Evolutionary conservation across 2,888 invertebrate species (phyloP).

Genomic region (Ochropleura plecta): DNA sequence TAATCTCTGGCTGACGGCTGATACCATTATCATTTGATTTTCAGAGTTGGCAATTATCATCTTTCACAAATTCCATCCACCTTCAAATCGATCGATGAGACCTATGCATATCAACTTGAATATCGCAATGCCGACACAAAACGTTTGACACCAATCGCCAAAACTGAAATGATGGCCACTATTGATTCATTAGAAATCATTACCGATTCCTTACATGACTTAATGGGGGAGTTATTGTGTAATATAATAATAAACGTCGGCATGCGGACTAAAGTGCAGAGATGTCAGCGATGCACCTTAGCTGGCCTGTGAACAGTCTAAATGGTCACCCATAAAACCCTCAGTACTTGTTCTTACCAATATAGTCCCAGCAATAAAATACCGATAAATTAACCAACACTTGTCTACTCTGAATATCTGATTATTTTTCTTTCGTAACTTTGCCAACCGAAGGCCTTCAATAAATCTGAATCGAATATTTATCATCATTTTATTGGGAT

Average conservation of each 20-base stretch:
- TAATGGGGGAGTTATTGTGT: conserved; percentile 55
- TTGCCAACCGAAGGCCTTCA: conserved; percentile 61
- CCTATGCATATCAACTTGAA: background rate
- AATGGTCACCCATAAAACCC: conserved; percentile 19
- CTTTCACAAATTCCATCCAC: background rate
- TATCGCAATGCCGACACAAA: conserved; percentile 40
- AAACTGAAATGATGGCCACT: conserved; percentile 51
- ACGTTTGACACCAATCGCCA: conserved; percentile 65
- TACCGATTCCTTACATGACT: conserved; percentile 48
- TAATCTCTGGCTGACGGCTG: background rate
- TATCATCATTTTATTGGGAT: conserved; percentile 28
- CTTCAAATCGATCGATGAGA: background rate
- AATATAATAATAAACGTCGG: conserved; percentile 37
- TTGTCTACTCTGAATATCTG: conserved; percentile 75
- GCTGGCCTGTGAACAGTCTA: conserved; percentile 4
- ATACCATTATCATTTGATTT: background rate
- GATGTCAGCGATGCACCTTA: conserved; percentile 52
- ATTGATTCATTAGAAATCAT: conserved; percentile 55
- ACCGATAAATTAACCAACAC: conserved; percentile 75
- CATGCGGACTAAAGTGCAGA: conserved; percentile 49
- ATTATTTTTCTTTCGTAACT: conserved; percentile 71
- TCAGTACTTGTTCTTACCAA: conserved; percentile 56
- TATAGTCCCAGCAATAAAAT: conserved; percentile 75
- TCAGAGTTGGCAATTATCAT: background rate
- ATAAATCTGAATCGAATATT: conserved; percentile 67